Evolutionary conservation across 2,113 vertebrate species (phyloP), one percentile per base, ranked within the genome.

Genomic region (Anas platyrhynchos): DNA sequence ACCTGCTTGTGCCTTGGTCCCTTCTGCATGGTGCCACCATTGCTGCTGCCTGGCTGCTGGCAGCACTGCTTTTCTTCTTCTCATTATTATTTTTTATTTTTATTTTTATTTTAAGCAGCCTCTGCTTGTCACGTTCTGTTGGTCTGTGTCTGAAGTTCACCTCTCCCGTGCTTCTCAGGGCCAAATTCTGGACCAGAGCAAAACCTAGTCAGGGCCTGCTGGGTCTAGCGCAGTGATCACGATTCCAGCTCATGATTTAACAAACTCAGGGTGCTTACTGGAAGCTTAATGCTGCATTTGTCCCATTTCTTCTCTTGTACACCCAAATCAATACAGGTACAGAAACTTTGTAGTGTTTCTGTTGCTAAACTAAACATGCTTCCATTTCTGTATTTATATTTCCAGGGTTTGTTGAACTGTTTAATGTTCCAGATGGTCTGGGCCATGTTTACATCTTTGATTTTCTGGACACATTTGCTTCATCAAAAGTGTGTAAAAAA

Each of bases 241-340:
- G 12, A 36, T 71, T 52, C 48, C 48, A 18, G 34, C n/a, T 36
- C 46, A 10, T 8, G 25, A 34, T 12, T 18, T 17, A 69, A 34
- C 13, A 69, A 69, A 69, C 18, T 36, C 12, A 9, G 25, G 20
- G 31, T 8, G 8, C 8, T 71, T 52, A 36, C 2, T 17, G 48
- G n/a, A 9, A 71, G 46, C n/a, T 23, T 38, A 78, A 71, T 16
- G 11, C 8, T 52, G 6, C 0, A 0, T 56, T 65, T 12, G 0
- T 86, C 59, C 11, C 50, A 13, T 32, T 89, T 76, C 77, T 75
- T 34, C 12, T 75, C 9, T 82, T 83, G 13, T 38, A 27, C 29
- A 16, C 41, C 23, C 31, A 50, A 77, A 73, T 36, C 11, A 68
- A 59, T 32, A n/a, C 11, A 44, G 1, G 6, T 10, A 23, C 22